These are phyloP conservation scores for Diadema setosum DNA, from an alignment of 35 echinoderm and acorn worm species.

Conservation along the genomic window DNA sequence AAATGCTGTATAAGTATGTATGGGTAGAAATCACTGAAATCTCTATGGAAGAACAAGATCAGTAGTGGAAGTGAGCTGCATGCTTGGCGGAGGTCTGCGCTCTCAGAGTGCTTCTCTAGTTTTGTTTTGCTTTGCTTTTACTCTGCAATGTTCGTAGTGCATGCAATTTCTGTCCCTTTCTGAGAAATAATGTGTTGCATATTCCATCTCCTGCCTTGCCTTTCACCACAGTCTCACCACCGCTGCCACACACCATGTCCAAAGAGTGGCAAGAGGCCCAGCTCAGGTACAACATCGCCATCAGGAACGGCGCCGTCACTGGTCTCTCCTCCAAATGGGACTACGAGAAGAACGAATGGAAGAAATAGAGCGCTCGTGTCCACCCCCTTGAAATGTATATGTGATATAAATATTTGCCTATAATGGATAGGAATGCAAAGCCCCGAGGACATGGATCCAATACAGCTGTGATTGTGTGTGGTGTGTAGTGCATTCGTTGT, in stretches of 20 bases:
- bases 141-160: no score
- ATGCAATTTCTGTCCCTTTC: no score
- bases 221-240: constrained; percentile 62
- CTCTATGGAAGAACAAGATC: no score
- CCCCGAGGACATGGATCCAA: not conserved
- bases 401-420: not conserved
- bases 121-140: no score
- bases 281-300: constrained; percentile 79
- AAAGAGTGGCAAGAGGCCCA: constrained; percentile 89
- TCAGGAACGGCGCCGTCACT: constrained; percentile 78
- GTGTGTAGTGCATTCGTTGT: not conserved
- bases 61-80: no score
- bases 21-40: no score
- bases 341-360: constrained; percentile 98
- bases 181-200: no score
- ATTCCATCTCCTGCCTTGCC: not conserved
- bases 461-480: not conserved
- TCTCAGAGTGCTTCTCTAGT: no score
- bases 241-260: constrained; percentile 47
- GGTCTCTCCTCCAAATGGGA: constrained; percentile 87
- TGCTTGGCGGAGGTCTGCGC: no score
- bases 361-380: constrained; percentile 46
- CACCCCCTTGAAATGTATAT: not conserved
- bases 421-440: not conserved
- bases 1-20: no score